Base-by-base conservation (phyloP, 1,140 invertebrate species). In the Apocrypta bakeri region DNA sequence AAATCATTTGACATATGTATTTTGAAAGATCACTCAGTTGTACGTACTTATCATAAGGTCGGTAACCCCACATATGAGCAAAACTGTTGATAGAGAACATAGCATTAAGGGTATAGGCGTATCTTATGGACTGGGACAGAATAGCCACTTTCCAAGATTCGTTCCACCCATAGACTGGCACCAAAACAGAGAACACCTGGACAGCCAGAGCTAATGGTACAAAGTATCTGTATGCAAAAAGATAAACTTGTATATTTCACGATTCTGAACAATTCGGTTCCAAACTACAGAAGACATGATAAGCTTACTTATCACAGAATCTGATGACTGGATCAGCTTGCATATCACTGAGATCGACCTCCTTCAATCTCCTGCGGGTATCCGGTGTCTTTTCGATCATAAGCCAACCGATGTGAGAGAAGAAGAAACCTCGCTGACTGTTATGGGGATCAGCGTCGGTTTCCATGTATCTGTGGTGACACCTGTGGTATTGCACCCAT, bases 41-140 rank as follows among this genome's bases (percentile, higher is more conserved):
- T 56, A 69, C 71, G 1, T 91, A 96, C 97, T 96, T 95, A 89
- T 99, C 98, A 88, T 98, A 99, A 1, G 98, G 97, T 86, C 95
- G 95, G 84, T 95, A 94, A 29, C 98, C 98, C 93, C 95, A 98
- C 93, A 97, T 95, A 89, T 98, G 98, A 0, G 98, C 97, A 21
- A 97, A 95, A 88, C 97, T 98, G 90, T 99, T 99, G 4, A 99
- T 97, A 83, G 96, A 95, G 94, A 97, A 99, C 0, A 98, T 98
- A 83, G 97, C 95, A 88, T 99, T 97, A 0, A 99, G 93, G 0
- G 95, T 97, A 37, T 95, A 92, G 66, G 94, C 95, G 90, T 98
- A 99, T 31, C 98, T 93, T 79, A 96, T 95, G 85, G 96, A 97
- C 83, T 95, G 95, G 2, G 98, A 94, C 91, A 97, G 96, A 88